Evolutionary conservation across 2,888 invertebrate genomes (phyloP).

Genomic region (Polietes domitor): DNA sequence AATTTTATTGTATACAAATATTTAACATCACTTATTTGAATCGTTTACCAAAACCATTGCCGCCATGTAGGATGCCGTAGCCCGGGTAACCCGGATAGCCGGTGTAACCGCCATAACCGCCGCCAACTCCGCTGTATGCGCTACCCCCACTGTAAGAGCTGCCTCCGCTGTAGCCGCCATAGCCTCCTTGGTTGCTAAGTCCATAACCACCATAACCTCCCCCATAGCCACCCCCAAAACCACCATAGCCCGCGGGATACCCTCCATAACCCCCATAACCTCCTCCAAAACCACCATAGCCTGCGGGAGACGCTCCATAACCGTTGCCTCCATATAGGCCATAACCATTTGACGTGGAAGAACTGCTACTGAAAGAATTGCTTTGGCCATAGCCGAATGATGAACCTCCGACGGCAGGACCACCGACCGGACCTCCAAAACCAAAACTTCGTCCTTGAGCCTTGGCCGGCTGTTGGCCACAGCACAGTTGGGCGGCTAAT

Average conservation of each 20-base stretch:
- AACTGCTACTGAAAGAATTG: slow-evolving; percentile 51
- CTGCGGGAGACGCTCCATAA: slow-evolving; percentile 49
- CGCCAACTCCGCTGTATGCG: slow-evolving; percentile 25
- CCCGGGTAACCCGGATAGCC: slow-evolving; percentile 45
- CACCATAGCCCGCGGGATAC: not conserved
- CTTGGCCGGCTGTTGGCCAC: slow-evolving; percentile 27
- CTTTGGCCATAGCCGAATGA: slow-evolving; percentile 50
- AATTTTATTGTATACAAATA: slow-evolving; percentile 29
- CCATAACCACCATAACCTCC: slow-evolving; percentile 57
- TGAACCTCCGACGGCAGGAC: no score
- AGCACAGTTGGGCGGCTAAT: not conserved
- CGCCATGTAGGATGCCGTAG: slow-evolving; percentile 46
- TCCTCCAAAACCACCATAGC: slow-evolving; percentile 44
- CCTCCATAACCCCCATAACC: slow-evolving; percentile 50
- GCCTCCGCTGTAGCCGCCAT: slow-evolving; percentile 36
- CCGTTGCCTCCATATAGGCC: slow-evolving; percentile 37
- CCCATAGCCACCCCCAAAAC: slow-evolving; percentile 21
- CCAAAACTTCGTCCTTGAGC: slow-evolving; percentile 58
- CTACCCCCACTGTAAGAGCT: slow-evolving; percentile 16
- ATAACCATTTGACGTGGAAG: slow-evolving; percentile 37
- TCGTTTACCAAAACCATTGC: slow-evolving; percentile 6
- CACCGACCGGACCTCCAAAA: slow-evolving; percentile 36
- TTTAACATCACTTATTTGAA: slow-evolving; percentile 26
- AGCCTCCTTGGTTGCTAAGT: slow-evolving; percentile 12
- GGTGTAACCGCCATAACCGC: slow-evolving; percentile 43